Evolutionary conservation across 37 sponge, comb jelly and placozoan species (phyloP).

Genomic region (Oscarella lobularis): DNA sequence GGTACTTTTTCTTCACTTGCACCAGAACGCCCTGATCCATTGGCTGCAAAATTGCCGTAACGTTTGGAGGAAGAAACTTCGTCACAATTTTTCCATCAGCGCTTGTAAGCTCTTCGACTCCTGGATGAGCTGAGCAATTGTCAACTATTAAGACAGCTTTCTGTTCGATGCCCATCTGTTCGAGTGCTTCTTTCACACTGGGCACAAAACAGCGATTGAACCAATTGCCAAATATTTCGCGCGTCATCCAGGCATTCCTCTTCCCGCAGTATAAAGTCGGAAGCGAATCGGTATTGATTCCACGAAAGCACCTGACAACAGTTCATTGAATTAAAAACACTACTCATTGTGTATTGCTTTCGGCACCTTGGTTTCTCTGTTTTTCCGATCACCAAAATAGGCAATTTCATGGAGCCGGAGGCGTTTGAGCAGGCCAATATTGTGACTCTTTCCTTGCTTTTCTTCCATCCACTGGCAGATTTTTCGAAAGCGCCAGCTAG

Average conservation of each 20-base stretch:
- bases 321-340: no score
- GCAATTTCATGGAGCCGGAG: constrained; percentile 15
- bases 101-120: constrained; percentile 19
- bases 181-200: constrained; percentile 10
- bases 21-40: constrained; percentile 65
- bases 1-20: constrained; percentile 32
- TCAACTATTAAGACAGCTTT: constrained; percentile 37
- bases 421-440: constrained; percentile 45
- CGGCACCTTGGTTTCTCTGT: constrained; percentile 34
- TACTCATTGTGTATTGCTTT: no score
- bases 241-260: constrained; percentile 63
- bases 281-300: constrained; percentile 14
- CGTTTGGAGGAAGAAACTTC: constrained; percentile 55
- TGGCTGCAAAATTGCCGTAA: constrained; percentile 57
- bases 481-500: constrained; percentile 39
- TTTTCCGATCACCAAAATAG: constrained; percentile 38
- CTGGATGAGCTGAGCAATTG: constrained; percentile 53
- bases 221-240: constrained; percentile 34
- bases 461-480: constrained; percentile 38
- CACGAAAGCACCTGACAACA: no score
- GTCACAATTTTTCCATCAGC: constrained; percentile 27
- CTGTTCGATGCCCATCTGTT: constrained; percentile 4
- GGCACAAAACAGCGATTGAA: constrained; percentile 50
- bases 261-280: constrained; percentile 36
- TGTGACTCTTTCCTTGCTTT: constrained; percentile 46